Evolutionary conservation across 2,113 vertebrate species (phyloP).

Genomic region (Delphinapterus leucas): DNA sequence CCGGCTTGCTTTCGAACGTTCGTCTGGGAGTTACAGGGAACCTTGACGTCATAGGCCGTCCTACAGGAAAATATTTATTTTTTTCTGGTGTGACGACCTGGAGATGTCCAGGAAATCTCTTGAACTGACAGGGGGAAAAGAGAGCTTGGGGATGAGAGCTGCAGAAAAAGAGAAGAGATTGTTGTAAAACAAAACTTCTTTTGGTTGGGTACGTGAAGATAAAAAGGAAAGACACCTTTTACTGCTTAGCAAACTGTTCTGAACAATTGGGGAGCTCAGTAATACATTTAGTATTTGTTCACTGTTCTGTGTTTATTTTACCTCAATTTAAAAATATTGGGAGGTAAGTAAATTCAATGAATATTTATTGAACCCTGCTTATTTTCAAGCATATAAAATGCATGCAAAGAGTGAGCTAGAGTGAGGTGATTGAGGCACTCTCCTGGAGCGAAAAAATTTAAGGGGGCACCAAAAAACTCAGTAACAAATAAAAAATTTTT

Average conservation of each 20-base stretch:
- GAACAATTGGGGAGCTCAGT: neutral
- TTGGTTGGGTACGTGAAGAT: neutral
- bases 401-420: neutral
- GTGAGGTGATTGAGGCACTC: neutral
- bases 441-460: neutral
- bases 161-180: neutral
- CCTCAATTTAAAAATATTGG: neutral
- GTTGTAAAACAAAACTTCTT: neutral
- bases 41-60: neutral
- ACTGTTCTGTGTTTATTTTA: neutral
- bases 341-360: neutral
- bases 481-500: neutral
- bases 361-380: neutral
- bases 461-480: neutral
- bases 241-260: neutral
- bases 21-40: accelerated
- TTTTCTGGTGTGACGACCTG: neutral
- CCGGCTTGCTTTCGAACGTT: neutral
- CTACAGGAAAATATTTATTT: neutral
- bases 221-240: neutral
- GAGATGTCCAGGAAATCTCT: neutral
- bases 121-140: neutral
- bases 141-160: neutral
- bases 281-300: neutral
- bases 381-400: neutral